Percentiles rank a stretch among this genome's conserved stretches.
Conservation (phyloP, 2,113 vertebrate species). For the Ivindomyrus marchei region DNA sequence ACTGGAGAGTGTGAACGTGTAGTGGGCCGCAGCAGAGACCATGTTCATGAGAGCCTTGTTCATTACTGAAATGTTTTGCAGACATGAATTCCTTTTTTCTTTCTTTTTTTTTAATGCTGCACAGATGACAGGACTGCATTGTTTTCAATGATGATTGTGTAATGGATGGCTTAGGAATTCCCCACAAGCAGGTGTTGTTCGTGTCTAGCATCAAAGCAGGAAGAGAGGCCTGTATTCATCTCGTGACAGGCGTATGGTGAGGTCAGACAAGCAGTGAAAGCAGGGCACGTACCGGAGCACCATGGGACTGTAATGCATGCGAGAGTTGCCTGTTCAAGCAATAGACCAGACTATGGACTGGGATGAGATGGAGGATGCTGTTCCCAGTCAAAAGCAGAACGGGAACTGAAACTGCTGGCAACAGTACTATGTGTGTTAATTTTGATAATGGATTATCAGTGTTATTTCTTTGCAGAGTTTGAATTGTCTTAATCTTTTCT, state of each 20-base stretch:
- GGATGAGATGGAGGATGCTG: background rate
- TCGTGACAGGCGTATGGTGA: background rate
- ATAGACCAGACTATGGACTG: background rate
- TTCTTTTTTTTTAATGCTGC: background rate
- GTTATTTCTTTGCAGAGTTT: conserved; percentile 16
- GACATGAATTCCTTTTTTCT: background rate
- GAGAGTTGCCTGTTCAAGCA: background rate
- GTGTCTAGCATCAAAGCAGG: background rate
- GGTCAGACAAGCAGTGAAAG: background rate
- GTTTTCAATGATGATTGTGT: background rate
- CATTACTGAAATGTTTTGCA: background rate
- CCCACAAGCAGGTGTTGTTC: background rate
- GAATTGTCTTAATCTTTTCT: conserved; percentile 9
- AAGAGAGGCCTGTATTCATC: background rate
- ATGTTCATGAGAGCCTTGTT: background rate
- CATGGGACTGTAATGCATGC: background rate
- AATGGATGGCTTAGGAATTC: conserved; percentile 12
- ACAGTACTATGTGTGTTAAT: background rate
- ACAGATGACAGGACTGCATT: conserved; percentile 9
- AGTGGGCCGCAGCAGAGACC: background rate
- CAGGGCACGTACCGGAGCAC: background rate
- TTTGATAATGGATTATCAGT: background rate
- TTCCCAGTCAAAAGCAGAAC: conserved; percentile 22
- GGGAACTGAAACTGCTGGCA: conserved; percentile 18
- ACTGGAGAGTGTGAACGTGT: background rate